Base-by-base conservation (phyloP, 2,888 invertebrate genomes). In the Ormyrus nitidulus region DNA sequence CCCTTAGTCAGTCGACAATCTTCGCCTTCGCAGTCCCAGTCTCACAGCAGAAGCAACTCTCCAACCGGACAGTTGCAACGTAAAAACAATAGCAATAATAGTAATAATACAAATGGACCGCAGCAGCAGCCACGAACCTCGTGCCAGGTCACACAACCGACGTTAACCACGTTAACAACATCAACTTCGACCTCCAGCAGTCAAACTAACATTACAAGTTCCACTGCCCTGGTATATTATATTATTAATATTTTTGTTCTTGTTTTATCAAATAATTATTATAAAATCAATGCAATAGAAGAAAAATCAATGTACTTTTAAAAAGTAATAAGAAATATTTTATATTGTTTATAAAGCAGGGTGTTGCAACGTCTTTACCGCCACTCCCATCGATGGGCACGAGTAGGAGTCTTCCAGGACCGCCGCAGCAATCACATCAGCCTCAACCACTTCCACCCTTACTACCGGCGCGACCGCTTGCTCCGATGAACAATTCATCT, bases 1-100 rank as follows among this genome's bases (percentile, higher is more conserved):
- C 95, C 96, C 10, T 93, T 95, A 90, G 93, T 95, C 88, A 94
- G 94, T 87, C 93, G 94, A 84, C 93, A 93, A 85, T 94, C 95
- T 72, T 96, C 96, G 64, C 96, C 96, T 65, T 94, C 95, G 81
- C 95, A 95, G 88, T 96, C 96, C 86, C 87, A 90, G 78, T 89
- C 89, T 68, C 89, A 89, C 82, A 90, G 90, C 85, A 87, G 90
- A 77, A 90, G 89, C 77, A 90, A 88, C 81, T 89, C 90, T 51
- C 90, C 90, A 53, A 86, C 88, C 82, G 86, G 86, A 2, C 72
- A 69, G 10, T 84, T 88, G 86, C 88, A 86, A 87, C 91, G 85
- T 84, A 89, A 81, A 86, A 87, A 79, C 87, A 90, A 85, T 82
- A 88, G 83, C 85, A 88, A 75, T 51, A 51, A 51, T 51, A 44